Evolutionary conservation across 37 sponge, comb jelly and placozoan genomes (phyloP), one percentile per base, ranked within the genome.

Genomic region (Chondrosia reniformis): DNA sequence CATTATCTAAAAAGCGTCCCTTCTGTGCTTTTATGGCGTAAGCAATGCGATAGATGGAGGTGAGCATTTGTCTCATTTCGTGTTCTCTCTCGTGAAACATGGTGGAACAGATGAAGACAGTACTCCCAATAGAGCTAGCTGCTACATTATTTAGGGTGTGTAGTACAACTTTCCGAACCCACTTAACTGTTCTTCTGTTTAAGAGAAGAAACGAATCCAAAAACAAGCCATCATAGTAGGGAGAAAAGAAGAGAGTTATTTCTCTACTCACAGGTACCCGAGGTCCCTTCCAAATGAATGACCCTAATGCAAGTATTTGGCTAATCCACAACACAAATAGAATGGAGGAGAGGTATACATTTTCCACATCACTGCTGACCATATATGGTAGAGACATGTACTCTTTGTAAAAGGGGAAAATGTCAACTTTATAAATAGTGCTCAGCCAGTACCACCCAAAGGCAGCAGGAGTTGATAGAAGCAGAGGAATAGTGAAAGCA

Each of bases 41-140:
- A 34, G 95, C 88, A 1, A 94, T 42, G 2, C 81, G 55, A 24
- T 81, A 33, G 44, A 94, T 87, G 30, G 95, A 94, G 21, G 24
- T 74, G 24, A 94, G 75, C 87, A 93, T 79, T 45, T 89, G 87
- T 28, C 57, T 80, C 94, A 89, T 88, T 74, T 93, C 94, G 3
- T 61, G 21, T 27, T 56, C 82, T 8, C 74, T 66, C 43, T 94
- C 95, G 12, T 80, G 85, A 63, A 81, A 94, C 95, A 94, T 94
- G 17, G 95, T 94, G 36, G 95, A 87, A 41, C 95, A 94, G 24
- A 94, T 79, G 56, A 90, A 94, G 5, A 94, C 84, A 6, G 65
- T 59, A 0, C 84, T 45, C 15, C 52, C 52, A 15, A 15, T 15
- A 49, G 10, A 19, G 15, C 10, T 10, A 19, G 52, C 52, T 15